Percentiles rank a stretch among this genome's conserved stretches.
These are phyloP conservation scores for Borostomias antarcticus DNA, from an alignment of 2,797 vertebrate genomes.

Conservation along the genomic window DNA sequence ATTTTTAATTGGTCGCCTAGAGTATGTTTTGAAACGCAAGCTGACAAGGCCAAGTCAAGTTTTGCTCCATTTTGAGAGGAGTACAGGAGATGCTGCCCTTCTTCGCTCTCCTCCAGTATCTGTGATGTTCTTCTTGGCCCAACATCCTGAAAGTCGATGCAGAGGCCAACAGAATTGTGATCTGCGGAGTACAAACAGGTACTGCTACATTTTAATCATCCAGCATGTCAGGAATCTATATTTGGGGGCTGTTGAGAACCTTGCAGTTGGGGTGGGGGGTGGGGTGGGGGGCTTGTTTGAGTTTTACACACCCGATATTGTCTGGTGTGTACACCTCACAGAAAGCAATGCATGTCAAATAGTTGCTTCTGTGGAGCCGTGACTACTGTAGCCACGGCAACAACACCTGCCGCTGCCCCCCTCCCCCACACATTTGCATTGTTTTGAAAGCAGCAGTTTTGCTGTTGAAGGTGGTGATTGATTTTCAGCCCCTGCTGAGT, in stretches of 20 bases:
- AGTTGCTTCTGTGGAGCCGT: background rate
- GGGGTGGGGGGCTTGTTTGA: too few relatives aligned
- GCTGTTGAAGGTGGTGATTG: conserved; percentile 12
- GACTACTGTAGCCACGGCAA: background rate
- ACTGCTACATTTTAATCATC: background rate
- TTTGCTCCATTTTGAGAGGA: conserved; percentile 5
- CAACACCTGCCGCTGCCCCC: too few relatives aligned
- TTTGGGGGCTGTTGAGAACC: background rate
- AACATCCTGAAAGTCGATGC: background rate
- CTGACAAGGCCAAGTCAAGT: conserved; percentile 25
- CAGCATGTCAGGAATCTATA: background rate
- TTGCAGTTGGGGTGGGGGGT: too few relatives aligned
- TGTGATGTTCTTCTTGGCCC: background rate
- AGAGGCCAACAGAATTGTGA: background rate
- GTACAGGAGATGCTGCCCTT: background rate
- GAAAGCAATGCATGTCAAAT: conserved; percentile 14
- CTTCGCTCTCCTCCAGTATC: conserved; percentile 1
- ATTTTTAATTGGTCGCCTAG: conserved; percentile 47
- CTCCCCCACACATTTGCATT: conserved; percentile 20
- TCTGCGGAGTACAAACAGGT: background rate
- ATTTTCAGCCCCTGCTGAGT: conserved; percentile 12
- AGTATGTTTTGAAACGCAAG: conserved; percentile 22
- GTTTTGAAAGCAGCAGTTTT: conserved; percentile 20
- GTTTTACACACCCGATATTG: background rate
- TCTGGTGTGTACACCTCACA: background rate